phyloP scores from a whole-genome alignment of 2,888 invertebrate genomes.

The Epirrhoe alternata region DNA sequence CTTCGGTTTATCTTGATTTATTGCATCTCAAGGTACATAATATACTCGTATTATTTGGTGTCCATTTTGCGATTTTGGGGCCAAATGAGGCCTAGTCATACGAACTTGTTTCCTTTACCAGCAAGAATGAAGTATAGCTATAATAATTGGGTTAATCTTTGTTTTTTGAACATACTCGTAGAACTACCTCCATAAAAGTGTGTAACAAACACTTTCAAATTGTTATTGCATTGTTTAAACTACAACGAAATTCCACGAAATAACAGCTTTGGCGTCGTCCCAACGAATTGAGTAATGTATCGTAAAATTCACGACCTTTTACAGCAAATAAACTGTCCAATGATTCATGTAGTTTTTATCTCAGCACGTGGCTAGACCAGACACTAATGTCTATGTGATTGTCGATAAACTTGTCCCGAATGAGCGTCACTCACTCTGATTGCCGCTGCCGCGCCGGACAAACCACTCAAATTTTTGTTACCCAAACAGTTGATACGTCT shows the following conservation, averaged over 20 bases:
- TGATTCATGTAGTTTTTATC: conserved; percentile 37
- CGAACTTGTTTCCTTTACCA: not conserved
- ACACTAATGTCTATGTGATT: conserved; percentile 24
- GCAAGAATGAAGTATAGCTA: not conserved
- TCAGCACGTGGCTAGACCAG: conserved; percentile 39
- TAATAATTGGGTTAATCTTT: not conserved
- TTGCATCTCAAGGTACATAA: conserved; percentile 8
- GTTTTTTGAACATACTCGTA: not conserved
- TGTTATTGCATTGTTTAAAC: not conserved
- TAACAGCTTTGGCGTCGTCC: conserved; percentile 27
- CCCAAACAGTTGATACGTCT: not conserved
- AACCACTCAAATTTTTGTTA: not conserved
- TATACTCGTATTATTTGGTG: not conserved
- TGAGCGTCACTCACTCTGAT: conserved; percentile 8
- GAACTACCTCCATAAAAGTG: not conserved
- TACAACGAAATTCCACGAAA: conserved; percentile 15
- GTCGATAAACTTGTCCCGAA: conserved; percentile 10
- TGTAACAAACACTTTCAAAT: not conserved
- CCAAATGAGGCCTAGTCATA: conserved; percentile 6
- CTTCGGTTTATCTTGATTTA: conserved; percentile 27
- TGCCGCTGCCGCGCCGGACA: not conserved
- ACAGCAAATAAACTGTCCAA: conserved; percentile 33
- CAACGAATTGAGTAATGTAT: conserved; percentile 26
- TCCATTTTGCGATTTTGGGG: conserved; percentile 14
- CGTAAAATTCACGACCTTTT: conserved; percentile 25